A percentile compares a stretch with the other conserved stretches of the same genome.
These are phyloP conservation scores for Prunella himalayana DNA, from an alignment of 2,113 vertebrate species.

Conservation along the genomic window DNA sequence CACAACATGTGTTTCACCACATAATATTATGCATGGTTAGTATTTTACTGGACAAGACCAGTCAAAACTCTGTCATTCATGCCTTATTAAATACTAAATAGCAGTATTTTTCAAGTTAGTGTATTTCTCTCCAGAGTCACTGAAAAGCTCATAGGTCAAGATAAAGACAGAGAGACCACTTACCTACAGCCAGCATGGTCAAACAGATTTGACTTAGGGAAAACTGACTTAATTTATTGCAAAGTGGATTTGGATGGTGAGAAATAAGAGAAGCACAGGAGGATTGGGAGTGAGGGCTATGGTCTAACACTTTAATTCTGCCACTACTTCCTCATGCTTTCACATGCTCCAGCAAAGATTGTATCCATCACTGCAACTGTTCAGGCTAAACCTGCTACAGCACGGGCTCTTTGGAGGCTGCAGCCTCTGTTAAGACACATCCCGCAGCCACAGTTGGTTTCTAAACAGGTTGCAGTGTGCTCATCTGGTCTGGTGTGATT, in stretches of 20 bases:
- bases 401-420: background rate
- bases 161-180: background rate
- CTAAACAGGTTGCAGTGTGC: background rate
- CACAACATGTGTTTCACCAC: background rate
- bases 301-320: background rate
- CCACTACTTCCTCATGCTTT: background rate
- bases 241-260: background rate
- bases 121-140: background rate
- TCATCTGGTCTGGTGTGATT: too few relatives aligned
- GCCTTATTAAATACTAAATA: background rate
- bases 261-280: background rate
- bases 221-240: background rate
- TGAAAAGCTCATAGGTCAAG: background rate
- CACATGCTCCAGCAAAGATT: background rate
- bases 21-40: background rate
- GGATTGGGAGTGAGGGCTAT: background rate
- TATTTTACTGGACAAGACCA: background rate
- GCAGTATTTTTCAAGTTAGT: background rate
- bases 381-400: background rate
- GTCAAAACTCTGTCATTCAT: background rate
- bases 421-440: background rate
- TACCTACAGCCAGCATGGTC: background rate
- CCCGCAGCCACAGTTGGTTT: accelerated
- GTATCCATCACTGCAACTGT: background rate
- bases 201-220: background rate